Evolutionary conservation across 1,140 invertebrate species (phyloP), one percentile per base, ranked within the genome.

Genomic region (Venustaconcha ellipsiformis): DNA sequence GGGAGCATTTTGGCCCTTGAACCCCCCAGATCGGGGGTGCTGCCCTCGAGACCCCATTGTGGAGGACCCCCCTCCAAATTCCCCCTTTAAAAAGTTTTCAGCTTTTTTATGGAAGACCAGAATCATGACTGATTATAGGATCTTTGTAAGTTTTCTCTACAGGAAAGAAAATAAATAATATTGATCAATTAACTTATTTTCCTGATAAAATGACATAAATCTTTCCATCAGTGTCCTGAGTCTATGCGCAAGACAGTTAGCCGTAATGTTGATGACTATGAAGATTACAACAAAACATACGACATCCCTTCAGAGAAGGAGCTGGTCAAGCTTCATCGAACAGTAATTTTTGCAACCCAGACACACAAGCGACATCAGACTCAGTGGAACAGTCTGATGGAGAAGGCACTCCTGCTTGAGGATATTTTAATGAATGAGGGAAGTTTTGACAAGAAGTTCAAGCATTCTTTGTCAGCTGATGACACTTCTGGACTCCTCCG

Each of bases 341-440:
- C 89, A 80, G 86, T 92, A 11, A 91, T 92, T 63, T 87, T 89
- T 66, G 80, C 80, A 18, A 81, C 80, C 30, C 91, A 92, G 78
- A 89, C 86, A 57, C 87, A 91, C 72, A 86, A 90, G 59, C 88
- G 92, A 6, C 97, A 96, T 20, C 95, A 97, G 89, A 96, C 96
- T 0, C 96, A 99, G 85, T 99, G 97, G 96, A 93, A 92, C 71
- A 92, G 95, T 68, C 92, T 98, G 82, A 93, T 99, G 57, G 93
- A 96, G 72, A 93, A 94, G 77, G 91, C 92, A 12, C 89, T 93
- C 67, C 86, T 91, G 57, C 90, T 99, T 80, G 97, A 99, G 90
- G 97, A 99, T 90, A 92, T 97, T 67, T 92, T 94, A 13, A 62
- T 74, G 20, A 84, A 84, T 75, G 79, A 80, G 59, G 68, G 74